Conservation (phyloP, 2,113 vertebrate species). For the Scatophagus argus region DNA sequence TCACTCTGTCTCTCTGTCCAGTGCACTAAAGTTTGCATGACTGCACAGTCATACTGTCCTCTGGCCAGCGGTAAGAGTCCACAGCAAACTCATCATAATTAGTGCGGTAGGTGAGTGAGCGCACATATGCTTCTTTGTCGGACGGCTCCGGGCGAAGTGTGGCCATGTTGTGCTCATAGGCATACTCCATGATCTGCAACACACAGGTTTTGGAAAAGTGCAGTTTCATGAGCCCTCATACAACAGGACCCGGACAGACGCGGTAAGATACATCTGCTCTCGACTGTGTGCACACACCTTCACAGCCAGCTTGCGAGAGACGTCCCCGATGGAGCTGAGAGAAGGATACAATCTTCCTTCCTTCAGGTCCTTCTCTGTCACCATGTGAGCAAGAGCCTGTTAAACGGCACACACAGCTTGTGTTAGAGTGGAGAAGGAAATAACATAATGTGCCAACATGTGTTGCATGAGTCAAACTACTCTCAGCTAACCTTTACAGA, state of each 20-base stretch:
- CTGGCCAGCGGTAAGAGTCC: conserved; percentile 92
- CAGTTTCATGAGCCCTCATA: neutral
- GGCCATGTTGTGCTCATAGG: conserved; percentile 90
- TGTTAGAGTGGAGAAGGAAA: neutral
- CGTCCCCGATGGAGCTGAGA: conserved; percentile 88
- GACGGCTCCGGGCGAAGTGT: conserved; percentile 89
- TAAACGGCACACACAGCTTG: conserved; percentile 12
- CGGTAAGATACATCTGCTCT: neutral
- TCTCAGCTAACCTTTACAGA: neutral
- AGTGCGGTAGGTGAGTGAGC: conserved; percentile 87
- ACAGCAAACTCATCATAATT: conserved; percentile 89
- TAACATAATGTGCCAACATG: neutral
- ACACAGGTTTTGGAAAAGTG: neutral
- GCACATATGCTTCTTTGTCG: conserved; percentile 89
- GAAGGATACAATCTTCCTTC: conserved; percentile 96
- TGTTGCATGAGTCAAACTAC: neutral
- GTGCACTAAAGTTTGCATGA: conserved; percentile 85
- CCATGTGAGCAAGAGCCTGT: conserved; percentile 91
- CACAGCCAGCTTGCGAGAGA: conserved; percentile 92
- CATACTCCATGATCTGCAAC: conserved; percentile 89
- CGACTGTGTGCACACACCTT: conserved; percentile 82
- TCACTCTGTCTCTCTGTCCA: conserved; percentile 11
- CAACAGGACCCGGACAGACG: neutral
- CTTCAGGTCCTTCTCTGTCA: conserved; percentile 89
- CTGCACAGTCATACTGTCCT: conserved; percentile 88